Percentiles rank a stretch among this genome's conserved stretches.
Evolutionary conservation across 2,888 invertebrate genomes (phyloP).

Genomic region (Xanthostigma xanthostigma): DNA sequence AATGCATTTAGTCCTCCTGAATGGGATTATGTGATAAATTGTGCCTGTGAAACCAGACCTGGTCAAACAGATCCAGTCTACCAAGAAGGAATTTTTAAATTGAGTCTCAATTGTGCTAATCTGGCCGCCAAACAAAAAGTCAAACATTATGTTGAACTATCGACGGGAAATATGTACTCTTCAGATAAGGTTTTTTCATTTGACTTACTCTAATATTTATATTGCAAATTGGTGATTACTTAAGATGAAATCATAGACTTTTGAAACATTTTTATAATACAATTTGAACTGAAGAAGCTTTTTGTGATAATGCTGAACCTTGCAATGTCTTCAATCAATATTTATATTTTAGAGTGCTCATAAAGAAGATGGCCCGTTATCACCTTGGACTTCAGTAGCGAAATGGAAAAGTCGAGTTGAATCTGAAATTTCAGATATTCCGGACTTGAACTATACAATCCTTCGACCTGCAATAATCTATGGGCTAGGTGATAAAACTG

Average conservation of each 20-base stretch:
- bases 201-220: not conserved
- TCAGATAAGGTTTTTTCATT: slow-evolving; percentile 52
- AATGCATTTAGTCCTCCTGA: slow-evolving; percentile 52
- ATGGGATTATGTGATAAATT: slow-evolving; percentile 74
- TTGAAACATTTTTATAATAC: too few species aligned
- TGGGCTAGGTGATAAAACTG: slow-evolving; percentile 68
- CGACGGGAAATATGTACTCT: slow-evolving; percentile 67
- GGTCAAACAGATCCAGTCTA: slow-evolving; percentile 84
- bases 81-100: slow-evolving; percentile 71
- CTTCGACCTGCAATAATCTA: slow-evolving; percentile 76
- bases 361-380: slow-evolving; percentile 58
- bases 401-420: slow-evolving; percentile 76
- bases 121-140: slow-evolving; percentile 55
- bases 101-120: slow-evolving; percentile 70
- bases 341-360: slow-evolving; percentile 30
- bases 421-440: slow-evolving; percentile 50
- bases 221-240: too few species aligned
- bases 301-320: not conserved
- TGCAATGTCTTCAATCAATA: not conserved
- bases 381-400: slow-evolving; percentile 76
- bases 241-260: too few species aligned
- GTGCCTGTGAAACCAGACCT: slow-evolving; percentile 81
- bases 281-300: too few species aligned
- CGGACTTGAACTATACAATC: slow-evolving; percentile 59
- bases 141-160: slow-evolving; percentile 65